phyloP scores from a whole-genome alignment of 2,113 vertebrate species.

The Oreochromis niloticus region DNA sequence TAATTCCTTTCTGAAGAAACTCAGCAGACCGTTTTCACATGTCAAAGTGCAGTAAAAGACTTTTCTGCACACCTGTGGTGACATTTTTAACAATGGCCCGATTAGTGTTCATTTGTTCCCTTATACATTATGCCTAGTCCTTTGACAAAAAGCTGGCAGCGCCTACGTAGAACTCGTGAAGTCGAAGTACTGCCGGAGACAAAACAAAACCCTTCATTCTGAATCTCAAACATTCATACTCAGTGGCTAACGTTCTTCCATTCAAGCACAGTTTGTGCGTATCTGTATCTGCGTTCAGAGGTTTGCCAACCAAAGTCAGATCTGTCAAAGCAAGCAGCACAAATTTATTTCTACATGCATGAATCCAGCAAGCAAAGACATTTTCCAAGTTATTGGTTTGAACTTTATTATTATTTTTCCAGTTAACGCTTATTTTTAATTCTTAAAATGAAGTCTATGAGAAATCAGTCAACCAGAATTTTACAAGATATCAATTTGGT shows the following conservation, averaged over 20 bases:
- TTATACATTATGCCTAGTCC: not conserved
- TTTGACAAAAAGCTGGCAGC: not conserved
- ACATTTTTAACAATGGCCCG: not conserved
- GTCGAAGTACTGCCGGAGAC: not conserved
- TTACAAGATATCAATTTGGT: not conserved
- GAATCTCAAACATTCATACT: not conserved
- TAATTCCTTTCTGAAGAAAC: not conserved
- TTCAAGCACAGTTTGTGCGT: not conserved
- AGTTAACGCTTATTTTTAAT: not conserved
- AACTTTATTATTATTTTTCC: not conserved
- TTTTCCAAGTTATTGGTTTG: not conserved
- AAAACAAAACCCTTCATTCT: not conserved
- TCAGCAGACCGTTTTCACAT: not conserved
- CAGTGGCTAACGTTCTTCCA: not conserved
- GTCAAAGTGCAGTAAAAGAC: not conserved
- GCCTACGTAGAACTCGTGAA: not conserved
- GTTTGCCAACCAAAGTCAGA: not conserved
- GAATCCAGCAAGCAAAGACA: not conserved
- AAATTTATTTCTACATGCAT: not conserved
- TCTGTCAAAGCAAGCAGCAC: not conserved
- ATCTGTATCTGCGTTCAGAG: not conserved
- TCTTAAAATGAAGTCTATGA: not conserved
- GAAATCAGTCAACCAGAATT: not conserved
- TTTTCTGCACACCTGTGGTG: not conserved
- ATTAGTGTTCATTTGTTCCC: not conserved